Conservation (phyloP, 2,797 vertebrate genomes). For the Mastacembelus armatus region DNA sequence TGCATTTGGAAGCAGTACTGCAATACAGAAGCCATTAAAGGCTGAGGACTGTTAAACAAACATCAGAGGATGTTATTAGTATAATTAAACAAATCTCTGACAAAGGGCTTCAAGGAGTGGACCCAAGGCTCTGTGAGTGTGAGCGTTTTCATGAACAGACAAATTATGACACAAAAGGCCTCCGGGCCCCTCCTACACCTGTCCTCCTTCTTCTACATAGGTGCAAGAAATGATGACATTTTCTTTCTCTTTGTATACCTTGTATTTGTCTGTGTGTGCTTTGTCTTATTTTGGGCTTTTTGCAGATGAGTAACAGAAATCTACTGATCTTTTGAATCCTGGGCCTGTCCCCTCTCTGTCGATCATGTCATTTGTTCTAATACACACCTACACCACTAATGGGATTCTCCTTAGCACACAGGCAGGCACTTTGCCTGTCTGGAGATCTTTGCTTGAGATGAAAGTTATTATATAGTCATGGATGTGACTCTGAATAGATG, state of each 20-base stretch:
- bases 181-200: no score
- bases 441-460: slow-evolving; percentile 4
- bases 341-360: neutral
- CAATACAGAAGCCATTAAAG: slow-evolving; percentile 63
- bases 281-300: neutral
- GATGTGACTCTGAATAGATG: slow-evolving; percentile 21
- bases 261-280: neutral
- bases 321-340: no score
- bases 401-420: neutral
- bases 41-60: slow-evolving; percentile 69
- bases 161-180: neutral
- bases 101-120: slow-evolving; percentile 48
- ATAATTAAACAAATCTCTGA: slow-evolving; percentile 68
- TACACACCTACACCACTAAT: neutral
- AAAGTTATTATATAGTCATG: slow-evolving; percentile 7
- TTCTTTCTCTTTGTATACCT: no score
- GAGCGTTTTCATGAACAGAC: slow-evolving; percentile 39
- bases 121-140: slow-evolving; percentile 4
- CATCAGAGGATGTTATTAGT: slow-evolving; percentile 73
- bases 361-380: neutral
- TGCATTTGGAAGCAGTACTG: slow-evolving; percentile 34
- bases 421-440: neutral
- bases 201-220: no score
- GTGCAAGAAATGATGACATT: no score
- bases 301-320: neutral